Base-by-base conservation (phyloP, 2,113 vertebrate species). In the Riparia riparia region DNA sequence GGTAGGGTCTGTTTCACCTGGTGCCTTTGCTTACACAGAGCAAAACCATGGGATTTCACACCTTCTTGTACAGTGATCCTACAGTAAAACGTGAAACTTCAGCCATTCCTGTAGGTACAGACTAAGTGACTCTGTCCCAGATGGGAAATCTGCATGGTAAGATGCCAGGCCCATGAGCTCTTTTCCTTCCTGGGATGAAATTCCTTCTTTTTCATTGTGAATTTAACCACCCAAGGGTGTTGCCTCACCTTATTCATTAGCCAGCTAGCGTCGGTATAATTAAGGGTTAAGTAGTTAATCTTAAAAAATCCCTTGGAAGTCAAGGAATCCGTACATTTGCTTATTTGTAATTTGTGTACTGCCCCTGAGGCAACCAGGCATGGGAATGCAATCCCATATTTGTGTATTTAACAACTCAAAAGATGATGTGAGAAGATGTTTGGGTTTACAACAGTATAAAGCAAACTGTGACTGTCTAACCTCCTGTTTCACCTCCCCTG, bases 241-340 rank as follows among this genome's bases (percentile, higher is more conserved):
- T 87, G 39, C 21, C 45, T 96, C n/a, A 54, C 20, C 22, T 71
- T 18, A 17, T 72, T 82, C 39, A 42, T 92, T 76, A 82, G 21
- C 42, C 63, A 96, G 44, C 17, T 54, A 71, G 22, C 45, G n/a
- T 53, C 0, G 1, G 41, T 66, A 28, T 72, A 68, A 82, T 70
- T 89, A 82, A 24, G 10, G 20, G 42, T 77, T 91, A 70, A 90
- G 68, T 20, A 85, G 39, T 65, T 91, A 77, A 79, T 66, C 25
- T 76, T 82, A 41, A 86, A 80, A 89, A 90, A 57, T 80, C 78
- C 50, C 42, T 93, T 91, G 73, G 54, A 81, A 95, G 58, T 49
- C 39, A 61, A 51, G 25, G 84, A 90, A 93, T 82, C 57, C 41
- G 60, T 68, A 24, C 64, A 79, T 96, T 91, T 89, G 63, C 50